A percentile compares a stretch with the other conserved stretches of the same genome.
phyloP scores from a whole-genome alignment of 2,797 vertebrate species.

The Oceanodroma leucorhoa region DNA sequence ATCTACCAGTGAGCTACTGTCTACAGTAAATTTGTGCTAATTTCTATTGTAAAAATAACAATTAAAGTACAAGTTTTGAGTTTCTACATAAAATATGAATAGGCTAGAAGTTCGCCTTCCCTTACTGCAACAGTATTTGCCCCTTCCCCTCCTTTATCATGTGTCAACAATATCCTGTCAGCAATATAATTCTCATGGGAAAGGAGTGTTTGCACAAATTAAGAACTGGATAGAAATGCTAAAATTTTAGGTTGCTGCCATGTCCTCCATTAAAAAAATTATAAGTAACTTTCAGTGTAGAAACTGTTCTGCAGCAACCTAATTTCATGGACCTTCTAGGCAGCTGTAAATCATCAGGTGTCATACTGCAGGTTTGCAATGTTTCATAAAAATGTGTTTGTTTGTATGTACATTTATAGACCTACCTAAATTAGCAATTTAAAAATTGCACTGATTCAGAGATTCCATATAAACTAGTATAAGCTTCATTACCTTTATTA shows the following conservation, averaged over 20 bases:
- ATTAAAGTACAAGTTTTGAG: not conserved
- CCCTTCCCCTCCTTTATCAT: not conserved
- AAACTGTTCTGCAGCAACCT: not conserved
- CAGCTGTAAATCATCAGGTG: not conserved
- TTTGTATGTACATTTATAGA: not conserved
- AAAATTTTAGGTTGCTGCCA: not conserved
- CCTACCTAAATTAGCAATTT: not conserved
- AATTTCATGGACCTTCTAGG: not conserved
- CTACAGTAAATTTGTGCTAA: not conserved
- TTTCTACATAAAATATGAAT: not conserved
- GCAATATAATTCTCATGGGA: not conserved
- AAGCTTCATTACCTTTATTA: not conserved
- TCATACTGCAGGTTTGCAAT: not conserved
- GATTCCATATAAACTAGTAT: not conserved
- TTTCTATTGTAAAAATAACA: not conserved
- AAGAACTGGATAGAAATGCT: not conserved
- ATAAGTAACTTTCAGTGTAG: not conserved
- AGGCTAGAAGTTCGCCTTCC: not conserved
- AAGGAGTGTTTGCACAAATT: not conserved
- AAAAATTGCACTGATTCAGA: not conserved
- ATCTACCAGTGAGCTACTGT: not conserved
- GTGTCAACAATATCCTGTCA: not conserved
- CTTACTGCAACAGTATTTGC: not conserved
- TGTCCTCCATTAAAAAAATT: not conserved
- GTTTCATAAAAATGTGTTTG: not conserved